Evolutionary conservation across 64 coral and sea anemone genomes (phyloP).

Genomic region (Montipora sp.): DNA sequence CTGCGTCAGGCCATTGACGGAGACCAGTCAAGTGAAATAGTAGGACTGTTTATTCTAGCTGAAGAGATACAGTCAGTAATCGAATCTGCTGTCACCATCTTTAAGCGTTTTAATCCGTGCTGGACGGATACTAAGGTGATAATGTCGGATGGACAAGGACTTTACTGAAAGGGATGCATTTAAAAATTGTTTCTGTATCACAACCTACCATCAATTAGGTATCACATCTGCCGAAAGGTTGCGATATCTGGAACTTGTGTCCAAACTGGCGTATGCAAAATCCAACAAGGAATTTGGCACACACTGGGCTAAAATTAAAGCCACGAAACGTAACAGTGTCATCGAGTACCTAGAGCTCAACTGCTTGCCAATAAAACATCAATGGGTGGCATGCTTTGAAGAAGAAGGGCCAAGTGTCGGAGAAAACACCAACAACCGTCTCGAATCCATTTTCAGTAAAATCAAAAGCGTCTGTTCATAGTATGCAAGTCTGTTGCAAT

Average conservation of each 20-base stretch:
- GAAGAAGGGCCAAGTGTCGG: conserved; percentile 38
- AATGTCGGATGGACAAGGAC: conserved; percentile 43
- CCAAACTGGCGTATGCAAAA: conserved; percentile 8
- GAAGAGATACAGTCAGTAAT: conserved; percentile 36
- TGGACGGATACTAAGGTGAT: conserved; percentile 35
- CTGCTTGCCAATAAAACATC: conserved; percentile 70
- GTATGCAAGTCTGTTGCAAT: conserved; percentile 29
- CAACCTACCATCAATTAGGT: conserved; percentile 22
- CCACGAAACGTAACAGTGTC: conserved; percentile 37
- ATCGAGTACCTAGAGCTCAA: conserved; percentile 56
- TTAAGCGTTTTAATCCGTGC: conserved; percentile 15
- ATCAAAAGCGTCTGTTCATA: conserved; percentile 71
- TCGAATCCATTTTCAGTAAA: conserved; percentile 59
- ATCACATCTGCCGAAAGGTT: conserved; percentile 36
- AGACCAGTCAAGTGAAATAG: conserved; percentile 5
- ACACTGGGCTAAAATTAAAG: not conserved
- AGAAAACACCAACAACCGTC: conserved; percentile 56
- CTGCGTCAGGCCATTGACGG: conserved; percentile 2
- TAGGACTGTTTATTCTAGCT: conserved; percentile 34
- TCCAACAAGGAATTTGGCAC: not conserved
- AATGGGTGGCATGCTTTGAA: conserved; percentile 68
- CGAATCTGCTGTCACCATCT: conserved; percentile 1
- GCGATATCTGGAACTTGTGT: conserved; percentile 44
- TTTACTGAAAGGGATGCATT: conserved; percentile 48
- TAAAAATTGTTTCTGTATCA: conserved; percentile 40